Evolutionary conservation across 2,113 vertebrate species (phyloP), one percentile per base, ranked within the genome.

Genomic region (Pygathrix nemaeus): DNA sequence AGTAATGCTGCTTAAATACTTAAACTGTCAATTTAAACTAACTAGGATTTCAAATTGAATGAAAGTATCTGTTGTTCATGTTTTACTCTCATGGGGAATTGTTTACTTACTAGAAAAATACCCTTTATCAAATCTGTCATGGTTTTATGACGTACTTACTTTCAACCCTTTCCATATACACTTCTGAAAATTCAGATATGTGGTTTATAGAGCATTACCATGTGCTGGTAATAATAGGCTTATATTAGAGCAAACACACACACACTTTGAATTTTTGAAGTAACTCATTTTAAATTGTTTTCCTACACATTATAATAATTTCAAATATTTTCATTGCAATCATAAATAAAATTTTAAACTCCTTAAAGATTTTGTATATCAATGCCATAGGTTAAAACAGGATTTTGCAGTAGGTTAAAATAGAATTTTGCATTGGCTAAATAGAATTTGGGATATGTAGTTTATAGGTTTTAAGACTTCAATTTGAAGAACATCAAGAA

Each of bases 121-220:
- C 23, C 13, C 52, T 98, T 97, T 97, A 96, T 82, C 55, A 94
- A 85, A 52, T 27, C 73, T 93, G 38, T 80, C 86, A 95, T 97
- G 95, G 93, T 97, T 98, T 97, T 98, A 93, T 93, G 95, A 94
- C 86, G 23, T 30, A 94, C 68, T 98, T 98, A 97, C 96, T 98
- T 98, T 97, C 97, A 98, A 97, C 86, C 94, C 43, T 97, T 98
- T 61, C 93, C 98, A 97, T 98, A 98, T 98, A 97, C 38, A 98
- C 88, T 84, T 27, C 52, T 81, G 92, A 93, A 5, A 20, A 93
- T 92, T 23, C 40, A 97, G 38, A 92, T 98, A 98, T 98, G 98
- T 95, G 98, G 89, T 95, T 98, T 85, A 86, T 76, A 96, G 92
- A 98, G 80, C 20, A 96, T 95, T 97, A 73, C 94, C 98, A 97